Percentiles rank a stretch among this genome's conserved stretches.
Evolutionary conservation across 2,113 vertebrate species (phyloP).

Genomic region (Tautogolabrus adspersus): DNA sequence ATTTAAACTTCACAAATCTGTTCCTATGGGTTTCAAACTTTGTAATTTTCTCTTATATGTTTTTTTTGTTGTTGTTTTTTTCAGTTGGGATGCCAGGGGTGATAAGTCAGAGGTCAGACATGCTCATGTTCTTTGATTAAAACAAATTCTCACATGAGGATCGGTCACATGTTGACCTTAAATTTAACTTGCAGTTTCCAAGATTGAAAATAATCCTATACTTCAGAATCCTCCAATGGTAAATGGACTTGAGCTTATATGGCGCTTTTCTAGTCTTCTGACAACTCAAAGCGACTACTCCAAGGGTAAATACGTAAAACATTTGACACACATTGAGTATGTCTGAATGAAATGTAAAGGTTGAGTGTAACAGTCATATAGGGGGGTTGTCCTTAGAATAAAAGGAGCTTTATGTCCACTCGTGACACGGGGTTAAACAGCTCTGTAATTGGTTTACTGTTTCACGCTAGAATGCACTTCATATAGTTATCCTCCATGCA

Average conservation of each 20-base stretch:
- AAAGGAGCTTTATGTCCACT: slow-evolving; percentile 64
- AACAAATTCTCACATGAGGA: neutral
- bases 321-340: too few species aligned
- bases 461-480: slow-evolving; percentile 35
- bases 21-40: too few species aligned
- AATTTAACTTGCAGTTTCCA: neutral
- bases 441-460: slow-evolving; percentile 69
- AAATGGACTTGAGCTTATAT: too few species aligned
- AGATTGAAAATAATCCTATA: neutral
- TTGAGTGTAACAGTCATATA: neutral
- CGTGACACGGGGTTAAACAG: slow-evolving; percentile 61
- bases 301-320: too few species aligned
- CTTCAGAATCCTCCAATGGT: neutral
- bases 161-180: neutral
- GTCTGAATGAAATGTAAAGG: neutral
- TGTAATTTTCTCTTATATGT: too few species aligned
- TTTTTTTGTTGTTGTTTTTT: too few species aligned
- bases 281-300: too few species aligned
- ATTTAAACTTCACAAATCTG: too few species aligned
- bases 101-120: neutral
- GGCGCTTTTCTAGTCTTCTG: too few species aligned
- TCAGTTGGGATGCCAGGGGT: too few species aligned
- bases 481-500: neutral
- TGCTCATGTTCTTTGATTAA: neutral
- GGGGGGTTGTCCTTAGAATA: slow-evolving; percentile 24